phyloP scores from a whole-genome alignment of 2,888 invertebrate species.

The Antheraea assamensis region DNA sequence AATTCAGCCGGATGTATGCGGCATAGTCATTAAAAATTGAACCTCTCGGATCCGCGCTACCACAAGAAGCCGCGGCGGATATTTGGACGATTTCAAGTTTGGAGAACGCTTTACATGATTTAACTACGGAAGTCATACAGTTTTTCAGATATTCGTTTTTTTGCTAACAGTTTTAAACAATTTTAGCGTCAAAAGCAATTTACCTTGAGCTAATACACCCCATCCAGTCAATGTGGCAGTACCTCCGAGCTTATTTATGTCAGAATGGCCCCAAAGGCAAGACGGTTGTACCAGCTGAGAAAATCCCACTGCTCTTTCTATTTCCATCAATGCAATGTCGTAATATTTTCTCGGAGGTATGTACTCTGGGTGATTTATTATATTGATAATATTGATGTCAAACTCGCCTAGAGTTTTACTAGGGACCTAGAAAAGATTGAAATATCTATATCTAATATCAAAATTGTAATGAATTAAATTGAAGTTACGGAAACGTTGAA shows the following conservation, averaged over 20 bases:
- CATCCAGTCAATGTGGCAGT: conserved; percentile 57
- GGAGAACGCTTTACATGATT: no score
- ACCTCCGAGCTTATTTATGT: conserved; percentile 37
- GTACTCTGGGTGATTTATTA: conserved; percentile 56
- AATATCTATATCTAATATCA: not conserved
- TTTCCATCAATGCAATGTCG: conserved; percentile 61
- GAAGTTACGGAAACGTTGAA: not conserved
- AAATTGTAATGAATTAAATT: not conserved
- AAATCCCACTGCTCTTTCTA: conserved; percentile 42
- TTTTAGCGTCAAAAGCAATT: conserved; percentile 6
- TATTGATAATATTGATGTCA: conserved; percentile 41
- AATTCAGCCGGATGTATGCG: not conserved
- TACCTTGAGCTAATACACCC: conserved; percentile 58
- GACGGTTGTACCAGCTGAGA: conserved; percentile 52
- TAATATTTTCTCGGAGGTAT: conserved; percentile 53
- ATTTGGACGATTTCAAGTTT: no score
- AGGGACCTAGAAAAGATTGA: not conserved
- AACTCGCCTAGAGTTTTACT: not conserved
- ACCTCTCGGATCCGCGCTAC: no score
- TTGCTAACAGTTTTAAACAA: not conserved
- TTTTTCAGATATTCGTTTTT: no score
- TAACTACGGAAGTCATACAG: no score
- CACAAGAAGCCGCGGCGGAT: no score
- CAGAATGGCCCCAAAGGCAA: conserved; percentile 53
- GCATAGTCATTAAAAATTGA: no score